Conservation (phyloP, 2,888 invertebrate genomes). For the Apamea sordens region DNA sequence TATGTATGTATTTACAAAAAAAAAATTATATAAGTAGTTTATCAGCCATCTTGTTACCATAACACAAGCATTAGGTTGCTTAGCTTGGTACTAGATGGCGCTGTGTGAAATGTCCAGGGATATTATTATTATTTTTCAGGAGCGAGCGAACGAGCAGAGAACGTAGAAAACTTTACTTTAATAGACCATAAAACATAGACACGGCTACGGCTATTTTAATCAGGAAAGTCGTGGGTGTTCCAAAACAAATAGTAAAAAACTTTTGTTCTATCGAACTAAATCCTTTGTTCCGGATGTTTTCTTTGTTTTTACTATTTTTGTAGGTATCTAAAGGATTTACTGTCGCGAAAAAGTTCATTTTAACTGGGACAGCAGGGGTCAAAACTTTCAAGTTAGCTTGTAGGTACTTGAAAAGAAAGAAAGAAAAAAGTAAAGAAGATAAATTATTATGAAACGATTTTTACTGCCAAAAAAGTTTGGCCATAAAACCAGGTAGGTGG, state of each 20-base stretch:
- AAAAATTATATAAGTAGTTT: too few relatives aligned
- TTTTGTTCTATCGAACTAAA: slow-evolving; percentile 45
- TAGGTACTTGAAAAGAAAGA: not conserved
- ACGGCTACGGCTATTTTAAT: slow-evolving; percentile 39
- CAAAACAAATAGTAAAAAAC: slow-evolving; percentile 57
- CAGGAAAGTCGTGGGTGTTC: slow-evolving; percentile 22
- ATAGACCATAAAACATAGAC: slow-evolving; percentile 40
- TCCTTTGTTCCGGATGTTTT: slow-evolving; percentile 43
- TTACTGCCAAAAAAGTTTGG: not conserved
- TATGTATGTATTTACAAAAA: too few relatives aligned
- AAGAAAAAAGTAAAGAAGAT: too few relatives aligned
- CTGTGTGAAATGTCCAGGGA: too few relatives aligned
- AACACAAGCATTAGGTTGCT: too few relatives aligned
- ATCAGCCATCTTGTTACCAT: too few relatives aligned
- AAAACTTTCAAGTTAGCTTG: not conserved
- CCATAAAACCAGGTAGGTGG: not conserved
- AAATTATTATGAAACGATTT: not conserved
- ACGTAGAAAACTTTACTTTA: slow-evolving; percentile 1
- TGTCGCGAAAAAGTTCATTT: slow-evolving; percentile 10
- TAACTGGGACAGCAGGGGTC: not conserved
- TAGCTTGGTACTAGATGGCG: too few relatives aligned
- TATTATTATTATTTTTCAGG: too few relatives aligned
- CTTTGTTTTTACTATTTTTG: slow-evolving; percentile 26
- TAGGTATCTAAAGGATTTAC: slow-evolving; percentile 20
- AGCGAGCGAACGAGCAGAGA: not conserved